Conservation (phyloP, 1,140 invertebrate genomes). For the Solenopsis invicta region DNA sequence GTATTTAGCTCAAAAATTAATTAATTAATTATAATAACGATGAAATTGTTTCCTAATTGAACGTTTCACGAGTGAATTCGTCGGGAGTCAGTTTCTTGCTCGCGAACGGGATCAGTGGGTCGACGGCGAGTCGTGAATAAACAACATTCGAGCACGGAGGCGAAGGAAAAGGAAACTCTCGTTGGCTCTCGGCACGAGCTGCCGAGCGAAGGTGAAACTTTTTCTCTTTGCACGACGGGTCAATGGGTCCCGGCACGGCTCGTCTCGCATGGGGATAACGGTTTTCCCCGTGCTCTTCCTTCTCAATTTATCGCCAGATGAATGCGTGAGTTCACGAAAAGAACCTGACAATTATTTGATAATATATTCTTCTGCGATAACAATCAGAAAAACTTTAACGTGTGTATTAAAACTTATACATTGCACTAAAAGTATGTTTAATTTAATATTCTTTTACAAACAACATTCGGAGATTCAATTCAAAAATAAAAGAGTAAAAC, state of each 20-base stretch:
- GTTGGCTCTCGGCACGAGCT: slow-evolving; percentile 39
- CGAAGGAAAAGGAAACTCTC: slow-evolving; percentile 50
- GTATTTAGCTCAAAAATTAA: not conserved
- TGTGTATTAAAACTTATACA: not conserved
- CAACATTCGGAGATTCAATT: not conserved
- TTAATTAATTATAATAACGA: slow-evolving; percentile 10
- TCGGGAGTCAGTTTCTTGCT: slow-evolving; percentile 33
- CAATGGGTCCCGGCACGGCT: slow-evolving; percentile 40
- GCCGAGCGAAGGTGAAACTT: slow-evolving; percentile 65
- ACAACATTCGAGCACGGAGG: slow-evolving; percentile 15
- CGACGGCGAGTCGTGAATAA: slow-evolving; percentile 46
- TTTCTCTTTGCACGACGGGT: slow-evolving; percentile 54
- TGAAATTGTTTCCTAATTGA: not conserved
- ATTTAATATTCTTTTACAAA: not conserved
- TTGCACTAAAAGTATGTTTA: not conserved
- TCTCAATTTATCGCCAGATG: not conserved
- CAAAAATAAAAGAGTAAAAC: not conserved
- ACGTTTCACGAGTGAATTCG: not conserved
- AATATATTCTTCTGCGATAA: not conserved
- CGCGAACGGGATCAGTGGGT: slow-evolving; percentile 60
- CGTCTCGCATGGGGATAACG: slow-evolving; percentile 51
- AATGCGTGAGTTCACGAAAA: not conserved
- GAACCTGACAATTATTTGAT: not conserved
- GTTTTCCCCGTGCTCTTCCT: slow-evolving; percentile 46
- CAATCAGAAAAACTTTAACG: not conserved